Conservation (phyloP, 2,797 vertebrate genomes). For the Poecilia velifera region DNA sequence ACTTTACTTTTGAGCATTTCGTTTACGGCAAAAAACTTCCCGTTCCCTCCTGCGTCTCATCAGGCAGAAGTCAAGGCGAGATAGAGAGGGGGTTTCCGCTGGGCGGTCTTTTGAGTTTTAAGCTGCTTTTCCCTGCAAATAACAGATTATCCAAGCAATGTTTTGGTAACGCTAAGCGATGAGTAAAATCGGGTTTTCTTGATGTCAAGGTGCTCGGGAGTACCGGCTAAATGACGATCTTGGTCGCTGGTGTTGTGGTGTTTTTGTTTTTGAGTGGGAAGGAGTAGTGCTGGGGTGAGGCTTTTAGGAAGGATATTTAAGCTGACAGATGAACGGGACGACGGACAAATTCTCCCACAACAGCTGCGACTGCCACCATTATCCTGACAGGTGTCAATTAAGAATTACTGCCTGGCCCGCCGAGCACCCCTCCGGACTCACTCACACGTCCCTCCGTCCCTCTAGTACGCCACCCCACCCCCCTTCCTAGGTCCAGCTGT, state of each 20-base stretch:
- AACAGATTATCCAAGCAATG: conserved; percentile 22
- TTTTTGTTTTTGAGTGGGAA: conserved; percentile 2
- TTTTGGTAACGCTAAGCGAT: conserved; percentile 12
- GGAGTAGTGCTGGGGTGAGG: conserved; percentile 51
- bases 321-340: conserved; percentile 96
- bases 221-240: background rate
- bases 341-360: conserved; percentile 94
- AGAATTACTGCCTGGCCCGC: conserved; percentile 95
- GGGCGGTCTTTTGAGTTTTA: conserved; percentile 12
- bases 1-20: conserved; percentile 2
- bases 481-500: conserved; percentile 93
- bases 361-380: conserved; percentile 96
- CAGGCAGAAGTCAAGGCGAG: conserved; percentile 39
- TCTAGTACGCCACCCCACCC: conserved; percentile 74
- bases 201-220: background rate
- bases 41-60: conserved; percentile 24
- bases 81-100: conserved; percentile 20
- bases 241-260: conserved; percentile 14
- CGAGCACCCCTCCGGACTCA: conserved; percentile 50
- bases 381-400: conserved; percentile 99
- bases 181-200: background rate
- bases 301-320: conserved; percentile 95
- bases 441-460: conserved; percentile 32
- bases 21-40: conserved; percentile 6
- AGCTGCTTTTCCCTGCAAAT: conserved; percentile 19